Conservation (phyloP, 2,113 vertebrate genomes). For the Ovis canadensis region DNA sequence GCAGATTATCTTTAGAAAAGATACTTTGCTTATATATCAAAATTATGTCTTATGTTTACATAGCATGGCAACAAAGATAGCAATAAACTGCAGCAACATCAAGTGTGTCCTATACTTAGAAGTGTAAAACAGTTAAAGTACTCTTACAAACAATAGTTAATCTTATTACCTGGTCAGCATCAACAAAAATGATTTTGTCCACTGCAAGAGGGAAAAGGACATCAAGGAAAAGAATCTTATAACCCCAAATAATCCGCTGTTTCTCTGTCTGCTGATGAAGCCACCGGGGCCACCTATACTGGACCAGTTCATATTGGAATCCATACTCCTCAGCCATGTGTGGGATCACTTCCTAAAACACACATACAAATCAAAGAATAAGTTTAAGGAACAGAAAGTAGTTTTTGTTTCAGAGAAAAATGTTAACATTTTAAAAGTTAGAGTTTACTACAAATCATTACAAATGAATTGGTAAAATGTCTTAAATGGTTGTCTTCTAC, state of each 20-base stretch:
- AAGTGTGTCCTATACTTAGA: not conserved
- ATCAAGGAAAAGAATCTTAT: conserved; percentile 98
- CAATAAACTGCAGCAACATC: not conserved
- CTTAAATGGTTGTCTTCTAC: not conserved
- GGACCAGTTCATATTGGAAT: conserved; percentile 95
- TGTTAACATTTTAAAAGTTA: not conserved
- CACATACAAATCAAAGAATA: not conserved
- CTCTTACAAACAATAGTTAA: not conserved
- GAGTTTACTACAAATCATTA: not conserved
- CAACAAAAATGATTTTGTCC: conserved; percentile 98
- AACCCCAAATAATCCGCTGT: conserved; percentile 98
- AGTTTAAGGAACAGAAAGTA: not conserved
- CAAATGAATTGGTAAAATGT: not conserved
- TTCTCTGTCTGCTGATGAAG: conserved; percentile 96
- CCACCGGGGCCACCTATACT: conserved; percentile 97
- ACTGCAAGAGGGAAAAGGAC: conserved; percentile 97
- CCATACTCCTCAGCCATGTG: conserved; percentile 91
- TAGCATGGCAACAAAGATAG: not conserved
- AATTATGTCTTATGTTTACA: not conserved
- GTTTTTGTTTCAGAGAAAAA: not conserved
- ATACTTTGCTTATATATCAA: not conserved
- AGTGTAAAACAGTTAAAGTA: not conserved
- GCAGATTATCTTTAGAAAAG: not conserved
- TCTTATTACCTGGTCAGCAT: conserved; percentile 92
- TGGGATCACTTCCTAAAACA: conserved; percentile 90